Conservation (phyloP, 2,113 vertebrate genomes). For the Platycercus adscitus region DNA sequence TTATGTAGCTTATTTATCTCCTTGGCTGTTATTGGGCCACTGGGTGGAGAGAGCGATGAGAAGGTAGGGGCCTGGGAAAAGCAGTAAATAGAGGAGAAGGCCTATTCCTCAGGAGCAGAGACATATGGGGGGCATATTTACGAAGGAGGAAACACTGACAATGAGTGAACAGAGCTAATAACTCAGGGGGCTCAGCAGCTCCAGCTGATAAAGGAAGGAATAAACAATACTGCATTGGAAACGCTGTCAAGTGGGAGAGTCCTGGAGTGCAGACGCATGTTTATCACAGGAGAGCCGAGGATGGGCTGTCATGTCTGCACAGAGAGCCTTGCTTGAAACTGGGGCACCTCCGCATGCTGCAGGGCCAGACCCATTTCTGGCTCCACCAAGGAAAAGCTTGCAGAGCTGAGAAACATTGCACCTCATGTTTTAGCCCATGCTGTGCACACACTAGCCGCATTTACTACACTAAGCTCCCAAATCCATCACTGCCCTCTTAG, state of each 20-base stretch:
- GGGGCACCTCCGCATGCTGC: neutral
- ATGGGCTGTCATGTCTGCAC: neutral
- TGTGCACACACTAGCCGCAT: neutral
- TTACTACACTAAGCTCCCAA: neutral
- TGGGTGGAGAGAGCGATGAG: conserved; percentile 43
- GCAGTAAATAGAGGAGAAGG: conserved; percentile 74
- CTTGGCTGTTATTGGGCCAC: conserved; percentile 69
- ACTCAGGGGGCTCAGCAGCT: conserved; percentile 63
- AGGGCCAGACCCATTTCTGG: neutral
- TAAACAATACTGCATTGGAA: conserved; percentile 51
- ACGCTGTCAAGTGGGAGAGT: neutral
- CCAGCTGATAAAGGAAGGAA: conserved; percentile 59
- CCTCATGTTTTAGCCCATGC: neutral
- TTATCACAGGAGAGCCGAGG: neutral
- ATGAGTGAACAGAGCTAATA: conserved; percentile 68
- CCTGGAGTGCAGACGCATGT: neutral
- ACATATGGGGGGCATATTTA: conserved; percentile 67
- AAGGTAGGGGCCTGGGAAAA: conserved; percentile 28
- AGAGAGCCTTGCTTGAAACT: neutral
- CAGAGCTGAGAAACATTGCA: neutral
- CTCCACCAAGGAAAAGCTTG: neutral
- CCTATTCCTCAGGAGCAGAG: conserved; percentile 59
- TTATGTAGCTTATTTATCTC: conserved; percentile 82
- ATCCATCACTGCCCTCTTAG: neutral
- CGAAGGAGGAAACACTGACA: conserved; percentile 66